These are phyloP conservation scores for Masnerella sp. DNA, from an alignment of 2,888 invertebrate species.

Conservation along the genomic window DNA sequence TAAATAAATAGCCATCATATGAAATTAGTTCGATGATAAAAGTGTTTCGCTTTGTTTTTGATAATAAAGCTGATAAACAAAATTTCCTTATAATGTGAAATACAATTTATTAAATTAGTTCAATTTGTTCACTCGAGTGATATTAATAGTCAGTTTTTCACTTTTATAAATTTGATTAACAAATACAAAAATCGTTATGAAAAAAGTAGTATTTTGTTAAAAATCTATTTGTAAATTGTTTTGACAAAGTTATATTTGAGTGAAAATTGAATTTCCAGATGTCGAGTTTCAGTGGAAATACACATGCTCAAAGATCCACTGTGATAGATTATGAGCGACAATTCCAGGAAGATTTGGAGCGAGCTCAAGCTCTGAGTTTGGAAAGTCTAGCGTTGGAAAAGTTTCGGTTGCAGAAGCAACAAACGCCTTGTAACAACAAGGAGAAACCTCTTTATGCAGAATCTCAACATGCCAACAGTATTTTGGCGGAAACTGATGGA, in stretches of 20 bases:
- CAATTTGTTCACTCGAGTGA: no score
- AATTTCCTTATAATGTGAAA: no score
- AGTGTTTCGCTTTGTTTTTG: no score
- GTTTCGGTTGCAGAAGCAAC: constrained; percentile 85
- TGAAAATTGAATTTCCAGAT: constrained; percentile 64
- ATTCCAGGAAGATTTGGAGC: constrained; percentile 91
- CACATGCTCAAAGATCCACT: constrained; percentile 68
- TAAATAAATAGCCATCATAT: no score
- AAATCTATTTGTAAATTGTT: no score
- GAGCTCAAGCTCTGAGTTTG: constrained; percentile 91
- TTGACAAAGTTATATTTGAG: not conserved
- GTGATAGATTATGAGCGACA: constrained; percentile 86
- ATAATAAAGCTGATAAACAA: no score
- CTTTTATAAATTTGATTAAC: no score
- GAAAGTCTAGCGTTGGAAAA: constrained; percentile 91
- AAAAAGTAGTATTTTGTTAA: no score
- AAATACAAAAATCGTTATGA: no score
- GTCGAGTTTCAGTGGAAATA: constrained; percentile 73
- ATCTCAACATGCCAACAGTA: constrained; percentile 60
- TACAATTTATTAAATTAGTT: no score
- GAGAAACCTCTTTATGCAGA: constrained; percentile 51
- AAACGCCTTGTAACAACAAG: constrained; percentile 66
- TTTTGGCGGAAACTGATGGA: constrained; percentile 67
- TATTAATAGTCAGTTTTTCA: no score
- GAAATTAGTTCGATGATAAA: no score